Evolutionary conservation across 30 jellyfish, hydroid and myxozoan species (phyloP).

Genomic region (Phacellophora camtschatica): DNA sequence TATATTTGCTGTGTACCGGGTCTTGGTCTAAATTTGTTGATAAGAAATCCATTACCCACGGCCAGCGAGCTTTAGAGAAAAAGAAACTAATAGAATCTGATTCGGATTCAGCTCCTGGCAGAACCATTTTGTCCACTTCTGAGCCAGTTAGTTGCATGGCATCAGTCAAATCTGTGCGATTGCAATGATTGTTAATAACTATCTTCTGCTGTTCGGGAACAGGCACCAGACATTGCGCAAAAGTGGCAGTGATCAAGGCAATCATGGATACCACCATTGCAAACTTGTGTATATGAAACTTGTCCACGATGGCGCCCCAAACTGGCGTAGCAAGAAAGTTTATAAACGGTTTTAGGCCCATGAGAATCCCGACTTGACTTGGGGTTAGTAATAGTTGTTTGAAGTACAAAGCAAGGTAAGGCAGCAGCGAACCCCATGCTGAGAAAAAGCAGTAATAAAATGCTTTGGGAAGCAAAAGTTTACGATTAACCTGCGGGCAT

Average conservation of each 20-base stretch:
- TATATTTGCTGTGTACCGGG: conserved; percentile 61
- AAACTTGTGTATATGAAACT: conserved; percentile 70
- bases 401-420: conserved; percentile 90
- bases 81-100: conserved; percentile 70
- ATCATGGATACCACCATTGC: conserved; percentile 77
- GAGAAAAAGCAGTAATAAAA: conserved; percentile 89
- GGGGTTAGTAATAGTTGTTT: conserved; percentile 91
- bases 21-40: conserved; percentile 76
- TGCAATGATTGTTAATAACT: conserved; percentile 85
- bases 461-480: conserved; percentile 83
- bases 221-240: conserved; percentile 83
- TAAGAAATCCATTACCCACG: conserved; percentile 97
- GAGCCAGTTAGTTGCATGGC: conserved; percentile 85
- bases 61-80: conserved; percentile 91
- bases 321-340: conserved; percentile 92
- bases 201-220: conserved; percentile 94
- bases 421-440: conserved; percentile 94
- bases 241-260: conserved; percentile 84
- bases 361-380: conserved; percentile 91
- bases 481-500: conserved; percentile 92
- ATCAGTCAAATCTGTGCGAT: conserved; percentile 93
- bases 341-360: conserved; percentile 95
- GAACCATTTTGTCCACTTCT: conserved; percentile 93
- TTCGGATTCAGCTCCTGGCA: conserved; percentile 54
- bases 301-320: conserved; percentile 96